Base-by-base conservation (phyloP, 2,888 invertebrate genomes). In the Chydorus sphaericus region DNA sequence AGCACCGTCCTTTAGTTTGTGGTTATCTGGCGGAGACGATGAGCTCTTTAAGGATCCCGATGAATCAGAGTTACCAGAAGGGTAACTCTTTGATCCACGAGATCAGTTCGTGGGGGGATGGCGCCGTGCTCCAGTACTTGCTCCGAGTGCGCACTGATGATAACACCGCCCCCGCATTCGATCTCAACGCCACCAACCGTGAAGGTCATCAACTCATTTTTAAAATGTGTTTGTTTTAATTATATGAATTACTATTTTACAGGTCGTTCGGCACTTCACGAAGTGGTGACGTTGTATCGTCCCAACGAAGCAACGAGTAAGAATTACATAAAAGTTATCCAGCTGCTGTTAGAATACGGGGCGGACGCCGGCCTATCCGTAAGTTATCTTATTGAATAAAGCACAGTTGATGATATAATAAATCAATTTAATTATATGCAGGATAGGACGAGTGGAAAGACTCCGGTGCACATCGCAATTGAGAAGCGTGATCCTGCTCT, bases 361-460 rank as follows among this genome's bases (percentile, higher is more conserved):
- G 51, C 56, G 29, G 33, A 28, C 14, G 55, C 44, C 23, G 61
- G 54, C 68, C 81, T 81, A 65, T 82, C 81, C 44, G 82, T 80
- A n/a, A n/a, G n/a, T n/a, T n/a, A n/a, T n/a, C n/a, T n/a, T n/a
- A n/a, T n/a, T n/a, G n/a, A n/a, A n/a, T n/a, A n/a, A n/a, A n/a
- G n/a, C n/a, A n/a, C n/a, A n/a, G n/a, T n/a, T n/a, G n/a, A n/a
- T n/a, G n/a, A n/a, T n/a, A n/a, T n/a, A n/a, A n/a, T n/a, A n/a
- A n/a, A n/a, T n/a, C n/a, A n/a, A n/a, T n/a, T n/a, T n/a, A n/a
- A 10, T 10, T 33, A 10, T 26, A 37, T 29, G 4, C 18, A 57
- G 57, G 57, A 57, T 20, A 31, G 31, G 7, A 57, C 54, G 20
- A 54, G 57, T 10, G 53, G 57, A 3, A 57, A 48, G 38, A 53